Evolutionary conservation across 2,888 invertebrate species (phyloP), one percentile per base, ranked within the genome.

Genomic region (Lacanobia wlatinum): DNA sequence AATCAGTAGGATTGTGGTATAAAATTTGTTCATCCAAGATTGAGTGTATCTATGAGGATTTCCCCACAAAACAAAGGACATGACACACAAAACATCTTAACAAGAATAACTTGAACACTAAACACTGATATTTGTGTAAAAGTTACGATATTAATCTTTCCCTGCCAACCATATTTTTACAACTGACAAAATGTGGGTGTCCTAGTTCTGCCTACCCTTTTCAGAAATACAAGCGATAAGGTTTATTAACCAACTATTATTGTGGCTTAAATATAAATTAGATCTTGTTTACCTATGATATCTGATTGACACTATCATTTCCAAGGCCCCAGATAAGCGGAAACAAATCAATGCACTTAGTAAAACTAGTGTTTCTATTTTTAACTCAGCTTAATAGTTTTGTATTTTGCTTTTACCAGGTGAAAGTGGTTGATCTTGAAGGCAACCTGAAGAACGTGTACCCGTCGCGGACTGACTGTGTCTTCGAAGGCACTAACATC

Each of bases 371-470:
- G 7, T 14, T 28, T 3, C 23, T 23, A 23, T 55, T 14, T 21
- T 40, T 12, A 68, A 53, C 8, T 8, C 8, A 28, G 43, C 10
- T n/a, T 34, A 28, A 5, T 23, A 28, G 5, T n/a, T 28, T 14
- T 23, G 28, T 28, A 48, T 50, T 66, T 3, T 76, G n/a, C 40
- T 38, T 67, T 61, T 58, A 12, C 70, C 3, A 98, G 96, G 97
- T 98, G 0, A 97, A 97, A 92, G 96, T 98, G 6, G 97, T 97
- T 0, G 98, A 98, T 78, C 92, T 97, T 0, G 97, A 97, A 79
- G 97, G 98, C 12, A 97, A 97, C 80, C 93, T 98, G 82, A 98
- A 97, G 88, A 97, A 97, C n/a, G 97, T 98, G 4, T 98, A 98
- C 92, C 98, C 98, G 0, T 98, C 98, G 0, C 96, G 98, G 84